Evolutionary conservation across 2,888 invertebrate genomes (phyloP).

Genomic region (Bursaphelenchus okinawaensis): DNA sequence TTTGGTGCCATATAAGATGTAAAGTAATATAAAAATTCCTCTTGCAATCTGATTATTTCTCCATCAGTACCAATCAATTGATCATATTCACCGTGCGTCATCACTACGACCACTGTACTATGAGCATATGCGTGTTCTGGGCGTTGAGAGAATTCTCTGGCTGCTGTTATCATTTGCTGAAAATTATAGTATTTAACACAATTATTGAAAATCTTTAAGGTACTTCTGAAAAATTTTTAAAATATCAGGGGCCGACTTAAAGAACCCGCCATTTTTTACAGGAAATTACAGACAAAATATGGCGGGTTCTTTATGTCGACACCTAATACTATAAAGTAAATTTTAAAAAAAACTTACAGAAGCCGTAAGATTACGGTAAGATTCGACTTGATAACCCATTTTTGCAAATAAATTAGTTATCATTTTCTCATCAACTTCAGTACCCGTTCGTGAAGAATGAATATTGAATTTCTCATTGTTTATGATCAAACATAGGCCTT

Average conservation of each 20-base stretch:
- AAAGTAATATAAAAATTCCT: constrained; percentile 34
- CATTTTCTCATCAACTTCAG: constrained; percentile 42
- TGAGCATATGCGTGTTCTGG: constrained; percentile 22
- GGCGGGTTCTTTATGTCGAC: too few relatives aligned
- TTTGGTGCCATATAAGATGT: constrained; percentile 44
- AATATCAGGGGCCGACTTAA: too few relatives aligned
- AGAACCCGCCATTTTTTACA: too few relatives aligned
- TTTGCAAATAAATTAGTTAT: constrained; percentile 37
- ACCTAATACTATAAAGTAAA: too few relatives aligned
- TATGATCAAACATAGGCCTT: constrained; percentile 53
- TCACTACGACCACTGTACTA: constrained; percentile 39
- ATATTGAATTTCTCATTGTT: constrained; percentile 47
- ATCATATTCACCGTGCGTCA: constrained; percentile 54
- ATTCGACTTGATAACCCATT: constrained; percentile 44
- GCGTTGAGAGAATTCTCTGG: constrained; percentile 34
- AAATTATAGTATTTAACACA: background rate
- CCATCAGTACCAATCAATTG: constrained; percentile 44
- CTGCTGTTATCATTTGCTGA: constrained; percentile 30
- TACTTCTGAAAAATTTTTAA: background rate
- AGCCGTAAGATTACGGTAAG: constrained; percentile 38
- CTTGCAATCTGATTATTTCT: constrained; percentile 24
- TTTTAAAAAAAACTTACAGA: background rate
- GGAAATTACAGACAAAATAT: too few relatives aligned
- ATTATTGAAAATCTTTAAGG: too few relatives aligned
- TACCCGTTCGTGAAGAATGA: constrained; percentile 35